phyloP scores from a whole-genome alignment of 1,140 invertebrate genomes.

The Grapholita molesta region DNA sequence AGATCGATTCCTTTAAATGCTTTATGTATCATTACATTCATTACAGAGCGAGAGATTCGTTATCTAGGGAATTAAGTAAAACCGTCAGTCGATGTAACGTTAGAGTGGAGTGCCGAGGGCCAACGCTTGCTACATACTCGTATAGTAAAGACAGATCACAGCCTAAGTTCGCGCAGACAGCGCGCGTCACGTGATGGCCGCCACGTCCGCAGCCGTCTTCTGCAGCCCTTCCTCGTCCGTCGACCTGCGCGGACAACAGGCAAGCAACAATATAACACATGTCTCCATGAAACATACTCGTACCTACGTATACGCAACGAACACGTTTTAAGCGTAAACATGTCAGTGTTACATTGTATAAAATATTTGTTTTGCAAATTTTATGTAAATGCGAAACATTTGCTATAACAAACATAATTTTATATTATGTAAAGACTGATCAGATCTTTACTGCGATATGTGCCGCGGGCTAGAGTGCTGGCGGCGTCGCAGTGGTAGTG shows the following conservation, averaged over 20 bases:
- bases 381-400: too few relatives aligned
- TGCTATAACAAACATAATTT: too few relatives aligned
- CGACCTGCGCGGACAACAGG: constrained; percentile 34
- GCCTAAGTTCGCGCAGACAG: constrained; percentile 46
- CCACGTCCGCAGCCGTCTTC: constrained; percentile 51
- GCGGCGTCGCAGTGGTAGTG: constrained; percentile 31
- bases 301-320: too few relatives aligned
- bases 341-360: too few relatives aligned
- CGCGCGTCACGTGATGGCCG: constrained; percentile 63
- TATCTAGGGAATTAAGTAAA: not conserved
- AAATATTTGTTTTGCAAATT: too few relatives aligned
- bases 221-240: constrained; percentile 70
- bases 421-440: too few relatives aligned
- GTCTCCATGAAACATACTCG: too few relatives aligned
- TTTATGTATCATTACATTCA: too few relatives aligned
- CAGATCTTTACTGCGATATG: too few relatives aligned
- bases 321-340: too few relatives aligned
- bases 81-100: not conserved
- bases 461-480: too few relatives aligned
- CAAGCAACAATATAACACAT: not conserved
- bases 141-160: constrained; percentile 62
- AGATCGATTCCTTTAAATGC: too few relatives aligned
- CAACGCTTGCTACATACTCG: not conserved
- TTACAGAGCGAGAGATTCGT: not conserved
- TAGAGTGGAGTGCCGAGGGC: not conserved